phyloP scores from a whole-genome alignment of 2,113 vertebrate species.

The Indri indri region DNA sequence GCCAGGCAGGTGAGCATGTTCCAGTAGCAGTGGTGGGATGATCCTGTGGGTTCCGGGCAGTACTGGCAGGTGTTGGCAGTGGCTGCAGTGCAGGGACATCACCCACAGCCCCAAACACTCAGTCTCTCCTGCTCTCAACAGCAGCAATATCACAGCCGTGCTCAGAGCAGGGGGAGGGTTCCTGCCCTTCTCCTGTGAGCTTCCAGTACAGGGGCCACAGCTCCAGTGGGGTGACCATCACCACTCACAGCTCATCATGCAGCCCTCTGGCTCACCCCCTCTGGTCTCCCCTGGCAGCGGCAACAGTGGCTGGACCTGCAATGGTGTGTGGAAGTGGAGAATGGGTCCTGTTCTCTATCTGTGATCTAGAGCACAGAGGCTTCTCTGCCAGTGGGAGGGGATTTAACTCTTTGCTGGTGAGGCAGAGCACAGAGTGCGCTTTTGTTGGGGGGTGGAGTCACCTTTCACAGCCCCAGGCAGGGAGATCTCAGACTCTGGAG shows the following conservation, averaged over 20 bases:
- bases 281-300: neutral
- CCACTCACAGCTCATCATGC: too few species aligned
- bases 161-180: neutral
- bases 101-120: neutral
- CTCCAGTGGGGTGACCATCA: too few species aligned
- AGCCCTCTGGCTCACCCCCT: neutral
- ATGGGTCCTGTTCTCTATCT: neutral
- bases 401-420: neutral
- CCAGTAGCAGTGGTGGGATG: neutral
- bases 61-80: neutral
- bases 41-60: neutral
- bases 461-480: neutral
- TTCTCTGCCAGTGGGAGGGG: neutral
- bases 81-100: too few species aligned
- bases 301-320: neutral
- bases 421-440: neutral
- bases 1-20: neutral
- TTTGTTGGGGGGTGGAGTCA: neutral
- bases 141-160: neutral
- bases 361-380: neutral
- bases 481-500: neutral
- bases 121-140: neutral
- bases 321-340: neutral
- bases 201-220: neutral
- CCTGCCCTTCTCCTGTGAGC: neutral